Evolutionary conservation across 2,113 vertebrate species (phyloP), one percentile per base, ranked within the genome.

Genomic region (Amblyornis subalaris): DNA sequence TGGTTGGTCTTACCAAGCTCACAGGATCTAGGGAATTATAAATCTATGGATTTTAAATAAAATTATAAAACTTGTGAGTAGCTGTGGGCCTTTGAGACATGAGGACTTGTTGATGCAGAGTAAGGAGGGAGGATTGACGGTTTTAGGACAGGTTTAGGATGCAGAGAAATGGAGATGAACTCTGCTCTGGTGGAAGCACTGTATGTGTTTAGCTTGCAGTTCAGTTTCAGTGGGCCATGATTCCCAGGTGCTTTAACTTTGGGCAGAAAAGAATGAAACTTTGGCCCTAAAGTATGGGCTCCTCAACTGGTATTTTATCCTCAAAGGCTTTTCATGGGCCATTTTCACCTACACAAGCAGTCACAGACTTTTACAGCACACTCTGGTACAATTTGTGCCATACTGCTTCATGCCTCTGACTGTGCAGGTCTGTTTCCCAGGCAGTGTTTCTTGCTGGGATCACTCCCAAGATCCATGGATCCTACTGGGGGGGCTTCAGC

Each of bases 341-440:
- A 21, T 38, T 45, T 74, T 42, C 2, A 19, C 64, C 26, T 62
- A 22, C 33, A 4, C 35, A 38, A 47, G 21, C 66, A 64, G 40
- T 60, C 36, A 3, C 8, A 28, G 14, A 45, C 33, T 48, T 19
- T 35, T 22, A 6, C 17, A 79, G 25, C 14, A 23, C 25, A 5
- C 25, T n/a, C 36, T 12, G 38, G 23, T 54, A 22, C 1, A 2
- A 1, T 7, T 31, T 25, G 21, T 60, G n/a, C n/a, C 9, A 3
- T 6, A 1, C 6, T 45, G 25, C 54, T 73, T 64, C 26, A 1
- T 20, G 19, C 38, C 42, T 78, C 33, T 20, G 35, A 54, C 33
- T 2, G 5, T 33, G 36, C 44, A 54, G 42, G 10, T 22, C 47
- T 47, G 18, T 25, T 72, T 80, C 53, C 51, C 57, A 40, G 58